A percentile compares a stretch with the other conserved stretches of the same genome.
These are phyloP conservation scores for Thinocorus orbignyianus DNA, from an alignment of 2,113 vertebrate species.

Conservation along the genomic window DNA sequence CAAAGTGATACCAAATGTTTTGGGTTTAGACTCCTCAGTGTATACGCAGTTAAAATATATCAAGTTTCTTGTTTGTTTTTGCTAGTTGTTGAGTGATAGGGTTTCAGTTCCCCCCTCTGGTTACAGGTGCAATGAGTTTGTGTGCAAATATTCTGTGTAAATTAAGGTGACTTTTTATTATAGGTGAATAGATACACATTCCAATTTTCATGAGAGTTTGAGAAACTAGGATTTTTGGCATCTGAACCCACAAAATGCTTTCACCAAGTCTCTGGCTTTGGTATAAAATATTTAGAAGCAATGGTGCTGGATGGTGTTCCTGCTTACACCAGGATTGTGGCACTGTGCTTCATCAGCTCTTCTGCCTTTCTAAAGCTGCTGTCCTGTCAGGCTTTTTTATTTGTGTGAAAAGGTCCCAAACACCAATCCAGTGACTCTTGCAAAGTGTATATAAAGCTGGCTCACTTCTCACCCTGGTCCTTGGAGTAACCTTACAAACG, in stretches of 20 bases:
- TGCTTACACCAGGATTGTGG: neutral
- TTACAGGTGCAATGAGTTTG: neutral
- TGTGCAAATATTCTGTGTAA: neutral
- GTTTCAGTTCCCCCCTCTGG: neutral
- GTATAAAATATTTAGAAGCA: neutral
- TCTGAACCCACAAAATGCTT: neutral
- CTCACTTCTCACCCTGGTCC: rapidly evolving
- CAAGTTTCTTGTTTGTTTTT: neutral
- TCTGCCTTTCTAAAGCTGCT: neutral
- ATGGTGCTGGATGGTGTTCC: neutral
- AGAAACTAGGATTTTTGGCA: neutral
- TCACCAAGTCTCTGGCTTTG: neutral
- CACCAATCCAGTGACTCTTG: neutral
- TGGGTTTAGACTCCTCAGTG: neutral
- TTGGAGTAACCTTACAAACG: neutral
- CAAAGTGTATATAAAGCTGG: neutral
- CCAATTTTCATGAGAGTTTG: neutral
- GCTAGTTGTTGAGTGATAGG: neutral
- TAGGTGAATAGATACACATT: neutral
- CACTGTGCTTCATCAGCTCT: neutral
- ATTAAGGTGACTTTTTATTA: neutral
- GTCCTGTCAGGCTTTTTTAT: neutral
- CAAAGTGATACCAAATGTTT: neutral
- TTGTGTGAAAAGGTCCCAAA: neutral
- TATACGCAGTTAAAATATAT: neutral